Percentiles rank a stretch among this genome's conserved stretches.
These are phyloP conservation scores for Xyliphius kryptos DNA, from an alignment of 2,113 vertebrate species.

Conservation along the genomic window DNA sequence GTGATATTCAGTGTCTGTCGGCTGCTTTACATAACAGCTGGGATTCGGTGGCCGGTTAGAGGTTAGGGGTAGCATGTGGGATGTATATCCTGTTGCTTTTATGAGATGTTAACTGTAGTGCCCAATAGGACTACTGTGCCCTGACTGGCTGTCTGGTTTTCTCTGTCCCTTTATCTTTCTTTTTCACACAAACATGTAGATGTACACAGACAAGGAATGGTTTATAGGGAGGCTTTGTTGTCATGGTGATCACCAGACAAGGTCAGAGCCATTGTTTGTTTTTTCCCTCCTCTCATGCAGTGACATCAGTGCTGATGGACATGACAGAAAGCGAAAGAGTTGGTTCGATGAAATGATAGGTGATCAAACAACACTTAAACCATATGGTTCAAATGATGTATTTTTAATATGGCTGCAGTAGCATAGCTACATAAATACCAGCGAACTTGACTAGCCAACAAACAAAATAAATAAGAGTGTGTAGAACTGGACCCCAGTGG, in stretches of 20 bases:
- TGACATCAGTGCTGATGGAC: slow-evolving; percentile 25
- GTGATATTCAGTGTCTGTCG: background rate
- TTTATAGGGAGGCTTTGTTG: slow-evolving; percentile 58
- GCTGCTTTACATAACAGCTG: background rate
- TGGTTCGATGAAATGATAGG: too few species aligned
- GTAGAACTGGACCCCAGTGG: too few species aligned
- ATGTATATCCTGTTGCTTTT: slow-evolving; percentile 29
- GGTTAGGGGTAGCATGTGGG: slow-evolving; percentile 10
- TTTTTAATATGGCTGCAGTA: too few species aligned
- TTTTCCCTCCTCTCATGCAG: slow-evolving; percentile 12
- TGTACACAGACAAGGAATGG: slow-evolving; percentile 46
- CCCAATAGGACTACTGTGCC: slow-evolving; percentile 1
- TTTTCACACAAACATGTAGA: slow-evolving; percentile 11
- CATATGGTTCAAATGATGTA: too few species aligned
- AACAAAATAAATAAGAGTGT: too few species aligned
- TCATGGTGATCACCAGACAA: slow-evolving; percentile 60
- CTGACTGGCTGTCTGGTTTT: background rate
- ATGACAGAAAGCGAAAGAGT: too few species aligned
- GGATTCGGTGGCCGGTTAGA: background rate
- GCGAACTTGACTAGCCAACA: too few species aligned
- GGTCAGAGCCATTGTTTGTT: slow-evolving; percentile 60
- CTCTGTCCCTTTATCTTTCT: slow-evolving; percentile 1
- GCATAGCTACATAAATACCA: too few species aligned
- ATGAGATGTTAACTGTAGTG: slow-evolving; percentile 22
- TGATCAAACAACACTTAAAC: too few species aligned